A percentile compares a stretch with the other conserved stretches of the same genome.
Evolutionary conservation across 1,140 invertebrate genomes (phyloP).

Genomic region (Zaprionus tsacasi): DNA sequence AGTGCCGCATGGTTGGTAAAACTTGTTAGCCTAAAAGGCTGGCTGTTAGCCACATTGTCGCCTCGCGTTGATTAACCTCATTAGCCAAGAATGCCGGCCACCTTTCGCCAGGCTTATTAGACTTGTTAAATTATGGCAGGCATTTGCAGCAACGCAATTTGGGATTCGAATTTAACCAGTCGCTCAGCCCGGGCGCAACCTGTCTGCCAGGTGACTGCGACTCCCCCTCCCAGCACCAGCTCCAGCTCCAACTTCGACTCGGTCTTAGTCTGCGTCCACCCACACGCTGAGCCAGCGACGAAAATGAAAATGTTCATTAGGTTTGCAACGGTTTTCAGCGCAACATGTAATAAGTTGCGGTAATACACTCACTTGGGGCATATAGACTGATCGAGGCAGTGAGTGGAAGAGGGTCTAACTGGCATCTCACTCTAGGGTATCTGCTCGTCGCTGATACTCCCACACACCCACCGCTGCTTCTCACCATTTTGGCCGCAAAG

Average conservation of each 20-base stretch:
- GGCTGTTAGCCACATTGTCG: constrained; percentile 26
- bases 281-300: constrained; percentile 55
- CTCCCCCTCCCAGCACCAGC: constrained; percentile 6
- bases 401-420: no score
- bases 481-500: constrained; percentile 49
- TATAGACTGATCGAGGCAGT: neutral
- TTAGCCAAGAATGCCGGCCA: constrained; percentile 61
- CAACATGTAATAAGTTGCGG: constrained; percentile 76
- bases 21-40: constrained; percentile 26
- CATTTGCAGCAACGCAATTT: constrained; percentile 43
- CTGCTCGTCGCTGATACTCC: neutral
- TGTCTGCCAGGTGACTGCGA: neutral
- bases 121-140: constrained; percentile 73
- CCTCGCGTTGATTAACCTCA: constrained; percentile 52
- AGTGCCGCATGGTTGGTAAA: neutral
- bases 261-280: constrained; percentile 43
- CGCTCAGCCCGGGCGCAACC: constrained; percentile 16
- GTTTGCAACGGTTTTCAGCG: constrained; percentile 78
- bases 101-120: constrained; percentile 68
- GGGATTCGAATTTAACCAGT: constrained; percentile 19
- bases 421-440: neutral
- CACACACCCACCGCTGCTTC: neutral
- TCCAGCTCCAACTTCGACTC: neutral
- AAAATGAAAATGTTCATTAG: constrained; percentile 81
- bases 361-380: neutral